phyloP scores from a whole-genome alignment of 2,888 invertebrate genomes.

The Romanomermis culicivorax region DNA sequence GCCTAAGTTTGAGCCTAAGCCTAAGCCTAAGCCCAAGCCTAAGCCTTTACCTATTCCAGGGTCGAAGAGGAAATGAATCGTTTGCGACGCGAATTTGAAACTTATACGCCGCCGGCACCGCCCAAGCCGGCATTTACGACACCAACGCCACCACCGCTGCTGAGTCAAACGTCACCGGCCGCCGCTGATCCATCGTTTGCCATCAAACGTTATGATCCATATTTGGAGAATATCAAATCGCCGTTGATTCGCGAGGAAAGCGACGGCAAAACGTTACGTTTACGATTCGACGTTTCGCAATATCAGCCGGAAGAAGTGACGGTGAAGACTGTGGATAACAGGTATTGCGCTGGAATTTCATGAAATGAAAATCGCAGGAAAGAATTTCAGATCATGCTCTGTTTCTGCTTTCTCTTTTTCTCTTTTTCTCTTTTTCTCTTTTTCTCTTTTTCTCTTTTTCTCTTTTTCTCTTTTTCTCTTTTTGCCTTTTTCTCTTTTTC shows the following conservation, averaged over 20 bases:
- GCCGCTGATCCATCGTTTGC: neutral
- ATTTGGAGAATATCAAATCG: constrained; percentile 36
- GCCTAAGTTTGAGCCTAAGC: too few species aligned
- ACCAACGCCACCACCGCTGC: constrained; percentile 9
- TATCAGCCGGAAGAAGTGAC: constrained; percentile 80
- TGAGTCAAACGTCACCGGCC: constrained; percentile 9
- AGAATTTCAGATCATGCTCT: too few species aligned
- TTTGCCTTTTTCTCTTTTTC: too few species aligned
- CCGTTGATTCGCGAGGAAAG: constrained; percentile 82
- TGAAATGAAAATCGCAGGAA: too few species aligned
- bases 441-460: too few species aligned
- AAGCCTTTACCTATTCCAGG: constrained; percentile 15
- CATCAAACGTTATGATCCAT: constrained; percentile 22
- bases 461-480: too few species aligned
- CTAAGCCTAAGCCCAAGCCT: too few species aligned
- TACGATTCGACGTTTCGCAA: constrained; percentile 88
- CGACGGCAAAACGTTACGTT: constrained; percentile 72
- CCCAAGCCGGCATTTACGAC: neutral
- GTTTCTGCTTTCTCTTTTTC: too few species aligned
- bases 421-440: too few species aligned
- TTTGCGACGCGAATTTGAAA: constrained; percentile 24
- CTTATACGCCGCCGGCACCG: constrained; percentile 11
- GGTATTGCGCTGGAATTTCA: too few species aligned
- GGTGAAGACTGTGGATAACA: constrained; percentile 92
- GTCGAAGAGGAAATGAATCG: constrained; percentile 84